These are phyloP conservation scores for Drosophila varians DNA, from an alignment of 1,140 invertebrate genomes.

Conservation along the genomic window DNA sequence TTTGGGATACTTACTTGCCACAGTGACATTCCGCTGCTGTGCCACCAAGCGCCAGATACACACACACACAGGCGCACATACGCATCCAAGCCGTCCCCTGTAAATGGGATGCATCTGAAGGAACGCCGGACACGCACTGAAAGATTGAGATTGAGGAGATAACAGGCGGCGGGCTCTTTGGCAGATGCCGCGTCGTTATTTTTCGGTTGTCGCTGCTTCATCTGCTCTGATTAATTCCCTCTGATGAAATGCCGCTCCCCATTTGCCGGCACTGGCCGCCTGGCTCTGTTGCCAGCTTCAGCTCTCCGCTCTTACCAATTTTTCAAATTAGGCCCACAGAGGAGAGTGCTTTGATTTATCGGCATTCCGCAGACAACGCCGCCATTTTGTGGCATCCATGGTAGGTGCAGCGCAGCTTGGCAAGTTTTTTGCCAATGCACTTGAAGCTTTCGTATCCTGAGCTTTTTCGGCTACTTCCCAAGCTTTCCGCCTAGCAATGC, in stretches of 20 bases:
- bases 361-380: constrained; percentile 43
- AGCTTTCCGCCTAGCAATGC: constrained; percentile 41
- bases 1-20: constrained; percentile 14
- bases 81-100: constrained; percentile 4
- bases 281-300: background rate
- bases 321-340: constrained; percentile 27
- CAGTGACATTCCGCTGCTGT: constrained; percentile 41
- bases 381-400: constrained; percentile 54
- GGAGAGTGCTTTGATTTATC: constrained; percentile 71
- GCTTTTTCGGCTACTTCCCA: constrained; percentile 40
- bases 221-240: constrained; percentile 78
- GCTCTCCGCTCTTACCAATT: constrained; percentile 7
- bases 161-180: constrained; percentile 53
- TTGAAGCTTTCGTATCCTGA: constrained; percentile 22
- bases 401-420: constrained; percentile 66
- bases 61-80: constrained; percentile 1
- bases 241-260: constrained; percentile 70
- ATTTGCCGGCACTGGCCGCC: constrained; percentile 38
- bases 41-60: constrained; percentile 31
- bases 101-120: constrained; percentile 27
- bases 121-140: constrained; percentile 45
- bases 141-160: constrained; percentile 69
- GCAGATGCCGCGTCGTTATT: constrained; percentile 75
- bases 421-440: constrained; percentile 28
- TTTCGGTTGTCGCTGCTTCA: constrained; percentile 73